Base-by-base conservation (phyloP, 2,888 invertebrate genomes). In the Linnaemya tessellans region DNA sequence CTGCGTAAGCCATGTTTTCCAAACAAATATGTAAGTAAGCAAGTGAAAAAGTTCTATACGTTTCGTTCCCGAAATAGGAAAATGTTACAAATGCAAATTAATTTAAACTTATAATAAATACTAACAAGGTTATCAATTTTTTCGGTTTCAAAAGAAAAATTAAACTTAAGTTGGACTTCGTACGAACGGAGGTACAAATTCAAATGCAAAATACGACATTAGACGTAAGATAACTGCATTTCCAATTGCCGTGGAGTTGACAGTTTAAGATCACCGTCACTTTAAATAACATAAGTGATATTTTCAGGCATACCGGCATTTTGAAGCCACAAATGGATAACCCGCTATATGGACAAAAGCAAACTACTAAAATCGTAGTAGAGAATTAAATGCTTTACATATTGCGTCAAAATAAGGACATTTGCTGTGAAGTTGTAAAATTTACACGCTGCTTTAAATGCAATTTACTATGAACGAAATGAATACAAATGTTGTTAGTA, bases 381-480 rank as follows among this genome's bases (percentile, higher is more conserved):
- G n/a, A 11, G 5, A n/a, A 49, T n/a, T 49, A 49, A 49, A n/a
- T n/a, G 15, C 18, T 49, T 18, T 51, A 20, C 49, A 20, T 20
- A 18, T 20, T 51, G 18, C 10, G 10, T 51, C 20, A 3, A 18
- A 51, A 51, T 18, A 51, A 51, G 49, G 18, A 11, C 11, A 41
- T 41, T 41, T 41, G 41, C 41, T 3, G 38, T 38, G 41, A 11
- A 41, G 11, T 41, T 41, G 8, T 13, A 11, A 11, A 41, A 20
- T 20, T 51, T 20, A 9, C 9, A 4, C 10, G 8, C 18, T 51
- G 18, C 30, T 51, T 51, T 20, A 51, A 51, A 51, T 15, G 46
- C 46, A 46, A n/a, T 49, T 18, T 2, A 2, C 68, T 38, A 18
- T n/a, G 30, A 78, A 78, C n/a, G 65, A 77, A 58, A 15, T 67